Conservation (phyloP, 1,140 invertebrate species). For the Drosophila pseudoobscura region DNA sequence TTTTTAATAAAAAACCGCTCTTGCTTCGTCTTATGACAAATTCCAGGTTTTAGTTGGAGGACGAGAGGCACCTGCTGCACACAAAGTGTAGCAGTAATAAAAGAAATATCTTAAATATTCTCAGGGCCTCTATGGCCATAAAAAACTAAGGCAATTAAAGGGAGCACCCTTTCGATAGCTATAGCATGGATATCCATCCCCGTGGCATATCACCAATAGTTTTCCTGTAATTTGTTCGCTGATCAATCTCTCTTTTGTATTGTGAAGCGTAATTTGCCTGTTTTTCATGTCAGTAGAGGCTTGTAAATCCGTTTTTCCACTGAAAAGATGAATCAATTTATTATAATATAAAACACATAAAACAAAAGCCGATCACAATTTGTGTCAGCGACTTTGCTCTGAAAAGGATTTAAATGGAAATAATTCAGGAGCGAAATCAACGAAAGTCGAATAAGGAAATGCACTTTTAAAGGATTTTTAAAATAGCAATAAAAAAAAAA, state of each 20-base stretch:
- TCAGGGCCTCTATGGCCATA: neutral
- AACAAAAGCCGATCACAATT: constrained; percentile 42
- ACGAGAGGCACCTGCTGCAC: constrained; percentile 6
- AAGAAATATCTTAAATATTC: constrained; percentile 21
- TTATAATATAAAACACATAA: constrained; percentile 40
- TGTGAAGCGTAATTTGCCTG: constrained; percentile 23
- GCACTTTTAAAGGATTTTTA: no score
- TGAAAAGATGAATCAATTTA: constrained; percentile 40
- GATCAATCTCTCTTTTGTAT: constrained; percentile 13
- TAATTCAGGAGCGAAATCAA: constrained; percentile 6
- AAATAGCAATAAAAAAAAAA: neutral
- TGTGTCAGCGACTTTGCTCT: constrained; percentile 55
- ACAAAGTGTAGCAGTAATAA: constrained; percentile 18
- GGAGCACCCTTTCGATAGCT: no score
- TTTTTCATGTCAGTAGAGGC: constrained; percentile 14
- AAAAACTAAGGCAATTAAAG: constrained; percentile 18
- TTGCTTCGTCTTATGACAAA: constrained; percentile 62
- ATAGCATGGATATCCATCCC: no score
- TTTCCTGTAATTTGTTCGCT: constrained; percentile 20
- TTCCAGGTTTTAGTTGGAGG: constrained; percentile 46
- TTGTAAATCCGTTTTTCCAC: constrained; percentile 25
- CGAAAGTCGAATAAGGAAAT: neutral
- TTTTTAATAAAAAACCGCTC: constrained; percentile 70
- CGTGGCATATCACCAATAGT: neutral
- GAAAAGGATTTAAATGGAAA: constrained; percentile 41